Conservation (phyloP, 2,797 vertebrate genomes). For the Telmatherina bonti region DNA sequence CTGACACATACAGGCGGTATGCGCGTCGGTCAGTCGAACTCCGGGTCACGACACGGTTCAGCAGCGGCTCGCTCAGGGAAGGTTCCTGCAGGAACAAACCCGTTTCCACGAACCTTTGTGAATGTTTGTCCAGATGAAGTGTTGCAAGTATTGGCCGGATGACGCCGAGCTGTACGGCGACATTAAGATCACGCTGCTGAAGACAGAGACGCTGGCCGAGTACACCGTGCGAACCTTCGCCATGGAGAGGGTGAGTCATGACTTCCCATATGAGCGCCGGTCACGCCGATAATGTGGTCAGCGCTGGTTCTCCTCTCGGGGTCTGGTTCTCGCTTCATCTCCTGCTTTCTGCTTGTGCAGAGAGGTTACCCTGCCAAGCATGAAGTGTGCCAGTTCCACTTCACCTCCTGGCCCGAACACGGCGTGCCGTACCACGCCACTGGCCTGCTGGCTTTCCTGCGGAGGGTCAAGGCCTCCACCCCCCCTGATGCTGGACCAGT, state of each 20-base stretch:
- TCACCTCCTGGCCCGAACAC: constrained; percentile 96
- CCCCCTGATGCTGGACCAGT: constrained; percentile 91
- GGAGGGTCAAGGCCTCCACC: constrained; percentile 93
- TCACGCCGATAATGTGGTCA: too few species aligned
- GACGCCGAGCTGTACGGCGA: constrained; percentile 95
- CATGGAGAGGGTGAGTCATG: constrained; percentile 90
- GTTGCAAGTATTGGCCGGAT: constrained; percentile 96
- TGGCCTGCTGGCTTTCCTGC: constrained; percentile 93
- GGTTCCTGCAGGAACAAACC: neutral
- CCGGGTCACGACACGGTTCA: neutral
- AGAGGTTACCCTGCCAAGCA: constrained; percentile 94
- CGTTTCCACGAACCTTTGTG: constrained; percentile 9
- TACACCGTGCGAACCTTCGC: constrained; percentile 94
- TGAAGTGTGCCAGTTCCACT: constrained; percentile 97
- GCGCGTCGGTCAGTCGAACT: too few species aligned
- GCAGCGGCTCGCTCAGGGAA: too few species aligned
- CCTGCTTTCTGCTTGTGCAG: too few species aligned
- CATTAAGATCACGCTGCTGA: constrained; percentile 94
- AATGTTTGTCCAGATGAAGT: constrained; percentile 90
- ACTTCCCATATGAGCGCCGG: too few species aligned
- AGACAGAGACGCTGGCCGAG: constrained; percentile 91
- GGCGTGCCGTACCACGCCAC: constrained; percentile 95
- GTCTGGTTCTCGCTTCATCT: neutral
- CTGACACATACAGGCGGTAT: too few species aligned
- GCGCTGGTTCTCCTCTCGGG: too few species aligned